These are phyloP conservation scores for Ciconia nigra DNA, from an alignment of 2,797 vertebrate species.

Conservation along the genomic window DNA sequence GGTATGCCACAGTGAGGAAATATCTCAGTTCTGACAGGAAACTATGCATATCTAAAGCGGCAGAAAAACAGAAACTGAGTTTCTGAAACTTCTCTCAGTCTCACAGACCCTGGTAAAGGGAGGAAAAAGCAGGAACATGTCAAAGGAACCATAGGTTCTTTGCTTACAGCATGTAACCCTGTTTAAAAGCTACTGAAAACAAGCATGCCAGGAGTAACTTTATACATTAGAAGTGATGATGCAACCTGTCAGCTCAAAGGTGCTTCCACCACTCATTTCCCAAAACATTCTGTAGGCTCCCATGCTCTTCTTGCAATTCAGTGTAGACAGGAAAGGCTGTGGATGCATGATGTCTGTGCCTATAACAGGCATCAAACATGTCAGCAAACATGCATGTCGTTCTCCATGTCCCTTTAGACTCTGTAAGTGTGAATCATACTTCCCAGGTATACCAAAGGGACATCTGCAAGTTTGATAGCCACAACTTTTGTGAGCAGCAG, in stretches of 20 bases:
- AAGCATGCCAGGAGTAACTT: not conserved
- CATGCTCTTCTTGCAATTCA: not conserved
- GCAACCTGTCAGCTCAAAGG: not conserved
- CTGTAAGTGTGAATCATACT: not conserved
- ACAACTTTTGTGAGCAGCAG: not conserved
- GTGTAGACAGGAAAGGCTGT: not conserved
- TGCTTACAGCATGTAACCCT: not conserved
- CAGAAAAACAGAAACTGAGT: not conserved
- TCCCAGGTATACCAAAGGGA: not conserved
- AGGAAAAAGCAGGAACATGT: not conserved
- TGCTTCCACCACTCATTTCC: not conserved
- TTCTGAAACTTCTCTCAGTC: not conserved
- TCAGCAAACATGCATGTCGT: not conserved
- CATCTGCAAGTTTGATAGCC: not conserved
- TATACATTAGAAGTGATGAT: not conserved
- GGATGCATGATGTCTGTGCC: not conserved
- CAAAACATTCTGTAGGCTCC: not conserved
- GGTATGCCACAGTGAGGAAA: not conserved
- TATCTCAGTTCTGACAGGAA: not conserved
- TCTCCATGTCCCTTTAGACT: not conserved
- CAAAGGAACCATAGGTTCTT: not conserved
- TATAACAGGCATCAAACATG: not conserved
- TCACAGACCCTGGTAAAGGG: not conserved
- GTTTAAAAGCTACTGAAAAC: not conserved
- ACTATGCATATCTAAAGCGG: not conserved